Evolutionary conservation across 2,797 vertebrate genomes (phyloP), one percentile per base, ranked within the genome.

Genomic region (Schizopygopsis malacanthus): DNA sequence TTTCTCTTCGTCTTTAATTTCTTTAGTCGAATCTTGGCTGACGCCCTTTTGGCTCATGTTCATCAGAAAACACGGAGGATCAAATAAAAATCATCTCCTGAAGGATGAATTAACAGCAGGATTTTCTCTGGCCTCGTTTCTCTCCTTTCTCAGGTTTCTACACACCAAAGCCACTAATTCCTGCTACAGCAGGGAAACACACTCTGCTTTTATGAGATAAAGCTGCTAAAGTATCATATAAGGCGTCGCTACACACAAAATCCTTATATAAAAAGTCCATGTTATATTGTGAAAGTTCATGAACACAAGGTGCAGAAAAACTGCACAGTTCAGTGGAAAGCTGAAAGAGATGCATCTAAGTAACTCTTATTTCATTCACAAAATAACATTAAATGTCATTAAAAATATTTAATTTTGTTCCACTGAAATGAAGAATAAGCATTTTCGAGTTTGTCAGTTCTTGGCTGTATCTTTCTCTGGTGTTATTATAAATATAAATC

Each of bases 41-140:
- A 39, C 25, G 18, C 67, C 63, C 54, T 22, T 41, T 69, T 50
- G 71, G 72, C 82, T 86, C 52, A n/a, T n/a, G 10, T 79, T 85
- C 82, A 41, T 80, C 72, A 76, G 75, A 70, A 69, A 69, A 84
- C 39, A 77, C 37, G 5, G 59, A 77, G 79, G 87, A 87, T 88
- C 76, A 84, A 79, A 79, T 22, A 6, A 77, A 50, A 63, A 73
- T 39, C 65, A 45, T 39, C 79, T 73, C 67, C 73, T 59, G 65
- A 18, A 47, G 70, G 84, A 52, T 11, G 79, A 84, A 86, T 86
- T 78, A 56, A 82, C 37, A 7, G 59, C 65, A 52, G 56, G 86
- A 86, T 87, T 81, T 86, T 33, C 59, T 76, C 25, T 76, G 41
- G 4, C 61, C 73, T 63, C 39, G 13, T 72, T 85, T 79, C 79